phyloP scores from a whole-genome alignment of 2,113 vertebrate genomes.

The Phylloscopus trochiloides region DNA sequence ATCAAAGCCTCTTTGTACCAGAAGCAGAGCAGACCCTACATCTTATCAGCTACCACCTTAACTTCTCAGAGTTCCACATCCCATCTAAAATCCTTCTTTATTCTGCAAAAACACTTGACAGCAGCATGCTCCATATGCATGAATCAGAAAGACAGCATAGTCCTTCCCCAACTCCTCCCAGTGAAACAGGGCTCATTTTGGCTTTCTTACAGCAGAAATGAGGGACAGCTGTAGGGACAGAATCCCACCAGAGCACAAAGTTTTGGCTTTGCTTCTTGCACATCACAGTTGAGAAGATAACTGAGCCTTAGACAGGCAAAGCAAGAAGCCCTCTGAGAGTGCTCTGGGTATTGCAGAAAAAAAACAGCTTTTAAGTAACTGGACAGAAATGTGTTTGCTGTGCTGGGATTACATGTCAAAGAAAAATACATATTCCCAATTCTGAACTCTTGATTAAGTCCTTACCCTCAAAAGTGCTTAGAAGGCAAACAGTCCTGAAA shows the following conservation, averaged over 20 bases:
- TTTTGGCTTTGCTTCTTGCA: not conserved
- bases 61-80: conserved; percentile 14
- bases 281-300: not conserved
- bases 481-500: not conserved
- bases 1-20: not conserved
- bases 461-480: not conserved
- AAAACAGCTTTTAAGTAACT: not conserved
- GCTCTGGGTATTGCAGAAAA: not conserved
- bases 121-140: not conserved
- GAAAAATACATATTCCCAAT: not conserved
- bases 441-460: not conserved
- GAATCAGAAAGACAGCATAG: not conserved
- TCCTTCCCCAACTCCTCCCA: not conserved
- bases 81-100: not conserved
- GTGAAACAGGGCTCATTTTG: accelerated
- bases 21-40: not conserved
- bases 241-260: not conserved
- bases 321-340: not conserved
- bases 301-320: not conserved
- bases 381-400: not conserved
- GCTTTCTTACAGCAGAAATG: not conserved
- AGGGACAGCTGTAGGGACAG: not conserved
- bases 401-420: not conserved
- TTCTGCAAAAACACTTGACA: not conserved
- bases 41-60: conserved; percentile 17